Conservation (phyloP, 2,888 invertebrate species). For the Andrena haemorrhoa region DNA sequence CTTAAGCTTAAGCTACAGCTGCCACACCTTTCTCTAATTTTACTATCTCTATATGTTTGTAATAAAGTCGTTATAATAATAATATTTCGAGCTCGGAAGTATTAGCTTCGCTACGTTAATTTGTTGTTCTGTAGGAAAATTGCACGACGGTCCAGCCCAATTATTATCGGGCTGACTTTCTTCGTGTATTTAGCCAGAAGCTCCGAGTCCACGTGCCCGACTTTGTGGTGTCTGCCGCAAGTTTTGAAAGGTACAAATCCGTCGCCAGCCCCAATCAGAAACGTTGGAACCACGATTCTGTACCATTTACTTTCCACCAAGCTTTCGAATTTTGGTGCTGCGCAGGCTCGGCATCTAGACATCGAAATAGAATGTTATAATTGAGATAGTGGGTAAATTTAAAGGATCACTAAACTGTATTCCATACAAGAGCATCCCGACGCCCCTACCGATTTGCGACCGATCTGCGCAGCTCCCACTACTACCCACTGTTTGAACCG, state of each 20-base stretch:
- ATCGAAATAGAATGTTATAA: no score
- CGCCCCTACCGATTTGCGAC: no score
- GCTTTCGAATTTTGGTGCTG: slow-evolving; percentile 88
- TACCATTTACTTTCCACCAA: slow-evolving; percentile 87
- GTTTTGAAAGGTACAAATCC: slow-evolving; percentile 87
- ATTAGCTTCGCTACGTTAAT: not conserved
- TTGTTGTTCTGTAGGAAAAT: slow-evolving; percentile 76
- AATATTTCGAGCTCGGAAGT: not conserved
- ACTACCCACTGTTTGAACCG: no score
- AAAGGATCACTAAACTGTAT: no score
- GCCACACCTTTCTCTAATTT: no score
- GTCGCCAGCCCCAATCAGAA: slow-evolving; percentile 88
- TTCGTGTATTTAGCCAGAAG: slow-evolving; percentile 86
- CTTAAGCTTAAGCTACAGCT: no score
- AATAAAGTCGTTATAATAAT: no score
- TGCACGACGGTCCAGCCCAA: slow-evolving; percentile 87
- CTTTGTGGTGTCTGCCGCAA: slow-evolving; percentile 85
- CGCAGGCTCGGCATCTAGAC: slow-evolving; percentile 88
- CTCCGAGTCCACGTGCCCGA: slow-evolving; percentile 86
- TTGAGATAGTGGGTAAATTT: not conserved
- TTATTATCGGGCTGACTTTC: slow-evolving; percentile 85
- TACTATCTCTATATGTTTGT: no score
- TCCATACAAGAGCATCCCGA: no score
- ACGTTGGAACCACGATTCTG: slow-evolving; percentile 87
- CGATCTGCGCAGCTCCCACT: no score